phyloP scores from a whole-genome alignment of 2,113 vertebrate genomes.

The Merops nubicus region DNA sequence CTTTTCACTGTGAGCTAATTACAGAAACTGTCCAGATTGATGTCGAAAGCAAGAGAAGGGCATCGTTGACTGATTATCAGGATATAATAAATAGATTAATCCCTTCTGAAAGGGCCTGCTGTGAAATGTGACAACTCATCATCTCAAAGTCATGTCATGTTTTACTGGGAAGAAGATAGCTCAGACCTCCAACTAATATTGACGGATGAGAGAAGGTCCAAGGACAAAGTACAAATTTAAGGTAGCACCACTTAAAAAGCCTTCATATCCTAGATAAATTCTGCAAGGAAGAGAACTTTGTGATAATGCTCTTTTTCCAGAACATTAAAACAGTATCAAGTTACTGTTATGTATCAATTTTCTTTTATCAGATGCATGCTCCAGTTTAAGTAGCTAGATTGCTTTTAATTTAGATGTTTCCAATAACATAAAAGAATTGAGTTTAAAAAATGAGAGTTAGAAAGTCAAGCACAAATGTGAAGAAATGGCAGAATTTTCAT shows the following conservation, averaged over 20 bases:
- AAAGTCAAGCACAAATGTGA: background rate
- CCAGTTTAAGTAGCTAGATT: background rate
- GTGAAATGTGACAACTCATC: background rate
- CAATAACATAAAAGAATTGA: background rate
- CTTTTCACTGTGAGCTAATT: background rate
- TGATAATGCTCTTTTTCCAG: background rate
- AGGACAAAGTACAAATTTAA: background rate
- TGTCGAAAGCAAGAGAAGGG: background rate
- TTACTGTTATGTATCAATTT: background rate
- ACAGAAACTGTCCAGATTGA: background rate
- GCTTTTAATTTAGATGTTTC: background rate
- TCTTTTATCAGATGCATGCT: background rate
- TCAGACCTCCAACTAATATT: background rate
- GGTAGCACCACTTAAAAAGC: background rate
- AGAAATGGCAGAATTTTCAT: background rate
- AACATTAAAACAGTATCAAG: background rate
- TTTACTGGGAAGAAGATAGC: background rate
- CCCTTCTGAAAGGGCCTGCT: background rate
- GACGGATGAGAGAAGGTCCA: background rate
- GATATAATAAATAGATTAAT: background rate
- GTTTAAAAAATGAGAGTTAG: background rate
- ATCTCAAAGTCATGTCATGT: background rate
- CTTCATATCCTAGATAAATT: background rate
- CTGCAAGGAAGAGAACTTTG: background rate
- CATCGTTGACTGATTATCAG: background rate